A percentile compares a stretch with the other conserved stretches of the same genome.
These are phyloP conservation scores for Syngnathus typhle DNA, from an alignment of 2,113 vertebrate genomes.

Conservation along the genomic window DNA sequence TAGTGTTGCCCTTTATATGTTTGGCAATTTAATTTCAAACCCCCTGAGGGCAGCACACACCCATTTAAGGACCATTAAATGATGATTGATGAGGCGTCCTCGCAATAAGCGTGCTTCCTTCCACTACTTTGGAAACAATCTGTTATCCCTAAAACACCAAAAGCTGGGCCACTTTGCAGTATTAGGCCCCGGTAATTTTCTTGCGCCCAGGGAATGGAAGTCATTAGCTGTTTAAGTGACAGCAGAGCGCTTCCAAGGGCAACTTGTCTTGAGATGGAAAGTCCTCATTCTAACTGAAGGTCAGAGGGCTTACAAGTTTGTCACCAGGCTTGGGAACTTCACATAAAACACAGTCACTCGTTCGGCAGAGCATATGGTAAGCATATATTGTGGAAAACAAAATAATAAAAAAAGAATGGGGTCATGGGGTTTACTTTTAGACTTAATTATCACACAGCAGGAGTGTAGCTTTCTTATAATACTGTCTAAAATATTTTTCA, in stretches of 20 bases:
- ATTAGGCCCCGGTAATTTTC: constrained; percentile 59
- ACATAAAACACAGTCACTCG: constrained; percentile 16
- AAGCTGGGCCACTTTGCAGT: constrained; percentile 49
- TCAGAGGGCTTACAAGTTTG: constrained; percentile 44
- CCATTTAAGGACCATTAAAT: constrained; percentile 64
- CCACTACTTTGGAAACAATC: constrained; percentile 60
- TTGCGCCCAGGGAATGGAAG: constrained; percentile 43
- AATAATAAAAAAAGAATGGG: constrained; percentile 6
- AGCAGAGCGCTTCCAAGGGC: constrained; percentile 54
- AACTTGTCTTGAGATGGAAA: constrained; percentile 48
- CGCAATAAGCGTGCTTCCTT: constrained; percentile 41
- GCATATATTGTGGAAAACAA: constrained; percentile 22
- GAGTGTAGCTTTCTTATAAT: neutral
- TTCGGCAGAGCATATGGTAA: constrained; percentile 19
- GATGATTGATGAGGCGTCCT: constrained; percentile 65
- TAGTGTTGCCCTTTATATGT: constrained; percentile 44
- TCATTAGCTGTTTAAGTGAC: constrained; percentile 63
- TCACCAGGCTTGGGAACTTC: constrained; percentile 20
- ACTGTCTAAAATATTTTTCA: neutral
- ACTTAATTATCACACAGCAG: neutral
- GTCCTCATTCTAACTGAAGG: constrained; percentile 49
- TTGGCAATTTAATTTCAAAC: constrained; percentile 46
- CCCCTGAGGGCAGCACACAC: constrained; percentile 47
- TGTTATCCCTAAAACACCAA: constrained; percentile 59
- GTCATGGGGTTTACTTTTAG: constrained; percentile 23